Base-by-base conservation (phyloP, 2,113 vertebrate species). In the Stictonetta naevosa region DNA sequence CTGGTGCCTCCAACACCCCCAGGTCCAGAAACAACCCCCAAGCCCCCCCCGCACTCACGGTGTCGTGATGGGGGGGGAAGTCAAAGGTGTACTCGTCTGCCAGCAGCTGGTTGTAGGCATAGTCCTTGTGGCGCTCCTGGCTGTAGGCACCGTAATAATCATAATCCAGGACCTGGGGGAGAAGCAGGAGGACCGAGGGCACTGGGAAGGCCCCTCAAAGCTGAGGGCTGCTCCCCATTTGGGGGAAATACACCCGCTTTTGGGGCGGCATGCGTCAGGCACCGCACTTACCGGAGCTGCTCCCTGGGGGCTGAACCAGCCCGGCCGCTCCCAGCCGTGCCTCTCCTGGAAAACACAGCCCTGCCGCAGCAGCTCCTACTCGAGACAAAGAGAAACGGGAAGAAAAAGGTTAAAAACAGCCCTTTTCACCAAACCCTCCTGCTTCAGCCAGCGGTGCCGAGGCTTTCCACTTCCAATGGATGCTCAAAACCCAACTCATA, bases 281-380 rank as follows among this genome's bases (percentile, higher is more conserved):
- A n/a, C 6, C 3, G 2, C 20, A 89, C 98, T 98, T 95, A 99
- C 99, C 19, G 98, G 98, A 60, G 98, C 99, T 2, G 98, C 46
- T 8, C 98, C 98, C 3, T 90, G 29, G 4, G 94, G 98, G 83
- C 86, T 98, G 95, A 99, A 99, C 99, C 99, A 99, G 66, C 99
- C 99, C 0, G 99, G 99, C 85, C 99, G 98, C 96, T 99, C 99
- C 99, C 99, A 99, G 76, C 99, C 99, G 0, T 99, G 99, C 11
- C 99, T 97, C 97, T 99, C 99, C 97, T 99, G 99, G 97, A 99
- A 99, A 53, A 99, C 96, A 4, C 99, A 99, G 95, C 99, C 99
- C 95, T 97, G 98, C 1, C 52, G 95, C 8, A 98, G 98, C 64
- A 99, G 98, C 92, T 99, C 99, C 99, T 99, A n/a, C 2, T 5